Evolutionary conservation across 2,888 invertebrate species (phyloP).

Genomic region (Hartigia nigra): DNA sequence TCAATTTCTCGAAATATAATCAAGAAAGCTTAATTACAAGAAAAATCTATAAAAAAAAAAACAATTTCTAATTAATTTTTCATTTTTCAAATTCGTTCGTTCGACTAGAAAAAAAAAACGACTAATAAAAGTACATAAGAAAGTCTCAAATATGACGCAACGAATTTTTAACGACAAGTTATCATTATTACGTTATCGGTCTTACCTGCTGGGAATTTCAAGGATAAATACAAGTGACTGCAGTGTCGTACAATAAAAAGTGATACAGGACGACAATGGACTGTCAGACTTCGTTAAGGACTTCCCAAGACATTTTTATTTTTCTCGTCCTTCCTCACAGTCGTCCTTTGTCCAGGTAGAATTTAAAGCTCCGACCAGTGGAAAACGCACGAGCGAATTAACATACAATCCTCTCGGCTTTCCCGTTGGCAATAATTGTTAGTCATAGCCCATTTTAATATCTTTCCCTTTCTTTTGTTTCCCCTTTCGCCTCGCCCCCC

Average conservation of each 20-base stretch:
- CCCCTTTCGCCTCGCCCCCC: constrained; percentile 14
- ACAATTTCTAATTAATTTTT: no score
- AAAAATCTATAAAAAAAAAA: no score
- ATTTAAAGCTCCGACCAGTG: constrained; percentile 16
- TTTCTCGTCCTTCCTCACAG: background rate
- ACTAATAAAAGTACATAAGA: no score
- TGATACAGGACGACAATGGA: constrained; percentile 28
- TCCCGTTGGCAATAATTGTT: constrained; percentile 39
- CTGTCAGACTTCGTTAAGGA: constrained; percentile 29
- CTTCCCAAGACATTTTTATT: constrained; percentile 5
- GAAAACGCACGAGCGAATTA: constrained; percentile 31
- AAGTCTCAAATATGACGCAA: no score
- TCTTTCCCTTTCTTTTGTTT: constrained; percentile 29
- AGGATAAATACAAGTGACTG: no score
- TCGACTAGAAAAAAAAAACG: no score
- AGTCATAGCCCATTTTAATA: constrained; percentile 35
- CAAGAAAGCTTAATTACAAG: no score
- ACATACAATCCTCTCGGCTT: constrained; percentile 41
- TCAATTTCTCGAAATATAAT: background rate
- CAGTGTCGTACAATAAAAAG: background rate
- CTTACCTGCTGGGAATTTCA: no score
- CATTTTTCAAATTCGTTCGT: no score
- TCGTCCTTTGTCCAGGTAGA: constrained; percentile 2
- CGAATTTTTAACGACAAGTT: no score
- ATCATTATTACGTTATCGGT: no score